phyloP scores from a whole-genome alignment of 2,113 vertebrate genomes.

The Myiopsitta monachus region DNA sequence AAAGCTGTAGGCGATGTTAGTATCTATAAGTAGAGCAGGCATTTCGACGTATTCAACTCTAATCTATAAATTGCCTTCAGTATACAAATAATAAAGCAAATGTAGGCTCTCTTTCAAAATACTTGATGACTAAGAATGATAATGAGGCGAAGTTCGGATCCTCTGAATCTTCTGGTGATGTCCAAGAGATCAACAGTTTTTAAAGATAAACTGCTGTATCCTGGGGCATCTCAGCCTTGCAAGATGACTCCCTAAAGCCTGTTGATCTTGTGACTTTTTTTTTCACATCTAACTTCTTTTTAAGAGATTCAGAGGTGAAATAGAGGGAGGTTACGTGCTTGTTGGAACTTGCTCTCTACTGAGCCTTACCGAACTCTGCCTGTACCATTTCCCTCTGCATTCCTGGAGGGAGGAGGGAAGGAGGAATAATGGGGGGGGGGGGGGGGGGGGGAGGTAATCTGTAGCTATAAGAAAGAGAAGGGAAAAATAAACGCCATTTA shows the following conservation, averaged over 20 bases:
- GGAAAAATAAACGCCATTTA: background rate
- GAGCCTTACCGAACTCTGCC: background rate
- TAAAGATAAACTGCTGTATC: conserved; percentile 6
- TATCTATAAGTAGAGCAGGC: background rate
- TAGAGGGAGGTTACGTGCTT: conserved; percentile 46
- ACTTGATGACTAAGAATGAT: conserved; percentile 15
- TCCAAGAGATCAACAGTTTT: conserved; percentile 8
- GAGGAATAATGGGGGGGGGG: background rate
- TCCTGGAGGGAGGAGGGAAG: background rate
- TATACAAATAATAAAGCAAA: conserved; percentile 11
- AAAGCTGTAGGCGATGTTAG: conserved; percentile 8
- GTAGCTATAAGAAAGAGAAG: background rate
- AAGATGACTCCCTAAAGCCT: background rate
- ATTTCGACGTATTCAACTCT: conserved; percentile 19
- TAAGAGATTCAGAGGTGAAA: background rate
- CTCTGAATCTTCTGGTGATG: conserved; percentile 7
- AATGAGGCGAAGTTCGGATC: conserved; percentile 9
- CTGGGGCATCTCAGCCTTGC: conserved; percentile 4
- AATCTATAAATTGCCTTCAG: conserved; percentile 47
- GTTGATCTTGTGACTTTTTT: background rate
- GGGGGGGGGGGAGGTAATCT: background rate
- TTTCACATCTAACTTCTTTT: background rate
- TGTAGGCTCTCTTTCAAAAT: background rate
- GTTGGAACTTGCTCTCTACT: conserved; percentile 39
- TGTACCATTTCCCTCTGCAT: background rate